A percentile compares a stretch with the other conserved stretches of the same genome.
Evolutionary conservation across 2,888 invertebrate species (phyloP).

Genomic region (Hypena proboscidalis): DNA sequence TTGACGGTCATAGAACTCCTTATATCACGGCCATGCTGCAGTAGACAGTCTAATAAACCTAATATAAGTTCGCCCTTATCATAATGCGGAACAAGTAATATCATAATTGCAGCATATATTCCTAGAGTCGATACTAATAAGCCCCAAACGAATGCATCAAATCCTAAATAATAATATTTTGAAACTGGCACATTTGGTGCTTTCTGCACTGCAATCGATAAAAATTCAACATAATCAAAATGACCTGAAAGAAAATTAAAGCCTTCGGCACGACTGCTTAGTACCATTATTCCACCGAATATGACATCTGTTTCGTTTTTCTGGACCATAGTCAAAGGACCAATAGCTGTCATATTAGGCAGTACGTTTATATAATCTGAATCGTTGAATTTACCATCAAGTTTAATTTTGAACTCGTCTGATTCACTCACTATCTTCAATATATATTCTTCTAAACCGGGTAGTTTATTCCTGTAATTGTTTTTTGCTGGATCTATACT

Average conservation of each 20-base stretch:
- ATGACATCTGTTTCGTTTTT: conserved; percentile 41
- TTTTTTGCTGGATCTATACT: conserved; percentile 8
- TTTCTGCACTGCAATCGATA: conserved; percentile 48
- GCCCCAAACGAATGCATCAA: conserved; percentile 50
- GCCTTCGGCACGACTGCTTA: conserved; percentile 20
- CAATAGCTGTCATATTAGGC: conserved; percentile 28
- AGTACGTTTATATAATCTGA: neutral
- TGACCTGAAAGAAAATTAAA: conserved; percentile 53
- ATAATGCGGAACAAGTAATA: conserved; percentile 28
- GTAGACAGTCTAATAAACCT: conserved; percentile 47
- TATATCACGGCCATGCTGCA: conserved; percentile 45
- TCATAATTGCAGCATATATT: conserved; percentile 42
- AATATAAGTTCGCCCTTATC: conserved; percentile 47
- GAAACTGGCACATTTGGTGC: conserved; percentile 40
- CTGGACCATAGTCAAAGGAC: conserved; percentile 37
- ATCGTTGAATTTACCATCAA: neutral
- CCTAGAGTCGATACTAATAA: conserved; percentile 41
- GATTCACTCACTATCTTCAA: conserved; percentile 6
- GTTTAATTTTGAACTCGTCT: conserved; percentile 10
- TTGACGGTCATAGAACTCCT: conserved; percentile 31
- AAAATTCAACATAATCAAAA: conserved; percentile 46
- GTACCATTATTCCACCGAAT: conserved; percentile 39
- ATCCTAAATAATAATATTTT: conserved; percentile 54
- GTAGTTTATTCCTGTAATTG: neutral
- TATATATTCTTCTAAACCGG: conserved; percentile 14